phyloP scores from a whole-genome alignment of 1,140 invertebrate species.

The Rhopalosiphum maidis region DNA sequence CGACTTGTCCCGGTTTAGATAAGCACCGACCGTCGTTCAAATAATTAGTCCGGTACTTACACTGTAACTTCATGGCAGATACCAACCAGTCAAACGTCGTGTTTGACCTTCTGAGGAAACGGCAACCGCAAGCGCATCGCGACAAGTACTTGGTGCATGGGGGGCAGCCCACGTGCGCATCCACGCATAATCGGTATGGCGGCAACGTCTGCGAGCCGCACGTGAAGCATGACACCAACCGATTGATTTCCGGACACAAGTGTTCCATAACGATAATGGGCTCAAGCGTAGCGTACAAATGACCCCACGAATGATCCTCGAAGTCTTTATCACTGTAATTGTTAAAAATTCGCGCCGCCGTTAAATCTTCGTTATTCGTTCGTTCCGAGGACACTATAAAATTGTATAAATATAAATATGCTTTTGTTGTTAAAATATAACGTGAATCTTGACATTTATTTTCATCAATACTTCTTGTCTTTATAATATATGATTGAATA shows the following conservation, averaged over 20 bases:
- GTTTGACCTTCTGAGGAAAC: not conserved
- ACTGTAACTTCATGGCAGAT: not conserved
- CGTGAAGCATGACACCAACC: not conserved
- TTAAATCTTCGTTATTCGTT: too few relatives aligned
- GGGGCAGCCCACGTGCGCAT: not conserved
- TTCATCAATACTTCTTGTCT: not conserved
- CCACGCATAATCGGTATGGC: not conserved
- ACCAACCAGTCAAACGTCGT: not conserved
- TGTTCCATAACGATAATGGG: not conserved
- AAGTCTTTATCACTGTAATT: too few relatives aligned
- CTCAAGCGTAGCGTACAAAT: too few relatives aligned
- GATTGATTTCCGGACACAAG: not conserved
- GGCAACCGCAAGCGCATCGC: not conserved
- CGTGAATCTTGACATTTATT: not conserved
- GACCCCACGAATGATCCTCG: too few relatives aligned
- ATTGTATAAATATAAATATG: not conserved
- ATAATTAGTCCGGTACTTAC: not conserved
- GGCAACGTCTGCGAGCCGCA: not conserved
- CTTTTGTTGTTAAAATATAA: not conserved
- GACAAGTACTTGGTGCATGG: not conserved
- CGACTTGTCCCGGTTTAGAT: not conserved
- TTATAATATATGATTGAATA: not conserved
- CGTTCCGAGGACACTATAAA: too few relatives aligned
- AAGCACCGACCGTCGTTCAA: too few relatives aligned
- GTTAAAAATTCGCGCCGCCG: too few relatives aligned